Conservation (phyloP, 2,888 invertebrate genomes). For the Torymus auratus region DNA sequence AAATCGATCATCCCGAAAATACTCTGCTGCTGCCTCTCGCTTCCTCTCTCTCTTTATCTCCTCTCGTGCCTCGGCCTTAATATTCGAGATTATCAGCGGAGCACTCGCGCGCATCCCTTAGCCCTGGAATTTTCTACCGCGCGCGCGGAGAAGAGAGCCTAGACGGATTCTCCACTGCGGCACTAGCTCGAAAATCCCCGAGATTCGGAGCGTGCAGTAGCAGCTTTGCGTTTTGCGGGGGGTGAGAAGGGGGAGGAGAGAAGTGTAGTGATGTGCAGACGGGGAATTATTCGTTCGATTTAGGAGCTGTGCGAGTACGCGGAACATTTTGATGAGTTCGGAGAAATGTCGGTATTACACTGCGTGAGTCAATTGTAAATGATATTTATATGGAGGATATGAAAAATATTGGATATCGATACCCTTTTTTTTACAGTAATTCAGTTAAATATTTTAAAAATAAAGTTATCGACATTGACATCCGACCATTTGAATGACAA, state of each 20-base stretch:
- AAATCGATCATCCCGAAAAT: conserved; percentile 57
- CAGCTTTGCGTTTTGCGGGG: not conserved
- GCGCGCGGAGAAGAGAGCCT: not conserved
- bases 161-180: too few relatives aligned
- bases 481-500: too few relatives aligned
- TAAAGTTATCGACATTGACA: too few relatives aligned
- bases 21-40: conserved; percentile 32
- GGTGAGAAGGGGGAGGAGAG: not conserved
- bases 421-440: too few relatives aligned
- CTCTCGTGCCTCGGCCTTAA: conserved; percentile 51
- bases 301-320: not conserved
- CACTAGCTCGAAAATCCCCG: not conserved
- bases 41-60: conserved; percentile 18
- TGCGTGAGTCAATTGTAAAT: too few relatives aligned
- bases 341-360: too few relatives aligned
- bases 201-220: not conserved
- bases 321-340: not conserved
- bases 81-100: conserved; percentile 51
- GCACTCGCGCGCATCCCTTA: conserved; percentile 33
- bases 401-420: too few relatives aligned
- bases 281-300: not conserved
- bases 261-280: not conserved
- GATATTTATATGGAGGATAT: too few relatives aligned
- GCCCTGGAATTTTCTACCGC: conserved; percentile 20
- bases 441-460: too few relatives aligned